Conservation (phyloP, 2,113 vertebrate species). For the Tragelaphus buxtoni region DNA sequence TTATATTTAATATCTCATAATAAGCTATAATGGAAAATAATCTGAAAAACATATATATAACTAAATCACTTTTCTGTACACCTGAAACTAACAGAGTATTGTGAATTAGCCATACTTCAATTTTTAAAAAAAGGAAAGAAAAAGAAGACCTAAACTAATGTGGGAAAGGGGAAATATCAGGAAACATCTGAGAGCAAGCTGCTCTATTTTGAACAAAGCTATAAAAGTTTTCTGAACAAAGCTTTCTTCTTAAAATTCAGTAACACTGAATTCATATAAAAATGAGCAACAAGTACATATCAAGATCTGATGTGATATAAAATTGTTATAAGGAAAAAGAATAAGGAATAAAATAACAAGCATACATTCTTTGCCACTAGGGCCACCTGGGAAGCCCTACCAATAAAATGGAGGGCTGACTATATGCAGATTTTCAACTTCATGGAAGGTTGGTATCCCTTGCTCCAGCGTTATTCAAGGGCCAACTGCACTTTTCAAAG, state of each 20-base stretch:
- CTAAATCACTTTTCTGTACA: not conserved
- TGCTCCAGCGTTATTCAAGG: not conserved
- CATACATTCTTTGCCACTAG: not conserved
- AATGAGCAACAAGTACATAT: not conserved
- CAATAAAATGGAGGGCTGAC: not conserved
- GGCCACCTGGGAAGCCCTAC: not conserved
- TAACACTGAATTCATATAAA: constrained; percentile 9
- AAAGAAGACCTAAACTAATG: not conserved
- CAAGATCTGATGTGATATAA: not conserved
- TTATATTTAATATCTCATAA: not conserved
- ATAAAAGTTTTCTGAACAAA: not conserved
- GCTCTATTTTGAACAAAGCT: not conserved
- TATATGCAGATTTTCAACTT: not conserved
- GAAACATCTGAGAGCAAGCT: not conserved
- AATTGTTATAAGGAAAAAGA: constrained; percentile 1
- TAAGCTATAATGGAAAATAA: not conserved
- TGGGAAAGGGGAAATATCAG: not conserved
- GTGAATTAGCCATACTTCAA: not conserved
- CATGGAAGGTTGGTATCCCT: not conserved
- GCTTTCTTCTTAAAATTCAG: not conserved
- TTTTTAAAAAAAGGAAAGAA: not conserved
- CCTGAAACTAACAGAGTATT: not conserved
- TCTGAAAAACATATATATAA: not conserved
- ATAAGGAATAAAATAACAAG: not conserved
- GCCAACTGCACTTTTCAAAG: not conserved